Base-by-base conservation (phyloP, 1,140 invertebrate species). In the Drosophila triauraria region DNA sequence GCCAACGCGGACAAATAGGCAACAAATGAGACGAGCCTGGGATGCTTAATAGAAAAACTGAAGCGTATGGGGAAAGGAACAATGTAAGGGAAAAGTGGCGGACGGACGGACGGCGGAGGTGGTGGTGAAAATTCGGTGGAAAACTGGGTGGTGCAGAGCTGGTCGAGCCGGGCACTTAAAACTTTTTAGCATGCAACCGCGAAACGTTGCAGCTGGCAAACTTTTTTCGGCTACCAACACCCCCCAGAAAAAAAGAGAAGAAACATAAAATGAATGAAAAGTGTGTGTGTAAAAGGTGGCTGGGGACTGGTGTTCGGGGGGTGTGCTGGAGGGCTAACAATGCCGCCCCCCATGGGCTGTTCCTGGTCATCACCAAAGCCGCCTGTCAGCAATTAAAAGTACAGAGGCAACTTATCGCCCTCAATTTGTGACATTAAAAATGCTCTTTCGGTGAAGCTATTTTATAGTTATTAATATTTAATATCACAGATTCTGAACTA, bases 101-200 rank as follows among this genome's bases (percentile, higher is more conserved):
- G 27, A 20, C 10, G 38, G 17, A 6, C 30, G 8, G 32, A 43
- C 15, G 12, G 50, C n/a, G 46, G 46, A 42, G 27, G 8, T 13
- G 40, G 17, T 48, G 35, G 20, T 17, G 48, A 17, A 74, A 72
- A 72, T 71, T 44, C 27, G 56, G 30, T 47, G 69, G 57, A 61
- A 64, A 62, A 17, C n/a, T 70, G 47, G 68, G 48, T 70, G 68
- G 50, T 38, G 27, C 53, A 13, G 53, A 25, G 8, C 62, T 69
- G 75, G 64, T 78, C 75, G 76, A 78, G 75, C 75, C 84, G 80
- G 84, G 85, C 84, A 87, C 84, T 87, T 87, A 84, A 87, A 87
- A 87, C 84, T 87, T 87, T 87, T 84, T 74, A 83, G 84, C 84
- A 88, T 87, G 84, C 84, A 88, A 84, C 84, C 84, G 78, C 80